Evolutionary conservation across 1,140 invertebrate species (phyloP).

Genomic region (Aplysia californica): DNA sequence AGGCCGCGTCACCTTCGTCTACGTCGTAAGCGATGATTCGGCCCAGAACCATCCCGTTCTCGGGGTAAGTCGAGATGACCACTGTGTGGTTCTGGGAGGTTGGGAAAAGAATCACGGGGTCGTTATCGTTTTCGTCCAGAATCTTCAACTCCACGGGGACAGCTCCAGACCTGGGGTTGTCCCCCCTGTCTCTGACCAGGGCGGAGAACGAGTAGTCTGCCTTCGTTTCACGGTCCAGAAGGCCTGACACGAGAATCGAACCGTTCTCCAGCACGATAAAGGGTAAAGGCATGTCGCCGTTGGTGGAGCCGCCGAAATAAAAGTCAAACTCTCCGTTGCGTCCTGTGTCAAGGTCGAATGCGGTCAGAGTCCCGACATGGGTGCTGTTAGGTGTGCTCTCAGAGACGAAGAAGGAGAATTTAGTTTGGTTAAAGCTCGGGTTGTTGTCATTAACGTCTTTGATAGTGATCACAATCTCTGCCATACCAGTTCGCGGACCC

Average conservation of each 20-base stretch:
- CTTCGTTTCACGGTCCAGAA: conserved; percentile 87
- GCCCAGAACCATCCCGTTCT: conserved; percentile 76
- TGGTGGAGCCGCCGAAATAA: conserved; percentile 40
- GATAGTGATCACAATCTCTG: conserved; percentile 88
- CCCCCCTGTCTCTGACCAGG: conserved; percentile 74
- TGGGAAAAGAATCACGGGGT: conserved; percentile 74
- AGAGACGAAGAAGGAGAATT: conserved; percentile 39
- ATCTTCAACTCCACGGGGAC: conserved; percentile 38
- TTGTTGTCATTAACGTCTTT: conserved; percentile 72
- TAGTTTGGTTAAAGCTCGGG: conserved; percentile 65
- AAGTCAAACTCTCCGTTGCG: conserved; percentile 71
- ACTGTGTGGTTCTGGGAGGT: conserved; percentile 83
- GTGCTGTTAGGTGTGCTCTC: conserved; percentile 37
- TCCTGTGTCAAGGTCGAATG: conserved; percentile 83
- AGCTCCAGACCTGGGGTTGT: conserved; percentile 32
- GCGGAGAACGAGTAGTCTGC: conserved; percentile 84
- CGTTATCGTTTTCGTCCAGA: conserved; percentile 52
- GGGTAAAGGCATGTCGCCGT: conserved; percentile 42
- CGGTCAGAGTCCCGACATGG: conserved; percentile 69
- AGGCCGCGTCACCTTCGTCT: conserved; percentile 78
- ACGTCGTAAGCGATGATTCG: conserved; percentile 52
- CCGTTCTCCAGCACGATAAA: conserved; percentile 75
- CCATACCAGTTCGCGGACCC: conserved; percentile 82
- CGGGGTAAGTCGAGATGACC: conserved; percentile 78
- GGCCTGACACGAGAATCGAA: conserved; percentile 91